A percentile compares a stretch with the other conserved stretches of the same genome.
Conservation (phyloP, 2,113 vertebrate species). For the Agapornis roseicollis region DNA sequence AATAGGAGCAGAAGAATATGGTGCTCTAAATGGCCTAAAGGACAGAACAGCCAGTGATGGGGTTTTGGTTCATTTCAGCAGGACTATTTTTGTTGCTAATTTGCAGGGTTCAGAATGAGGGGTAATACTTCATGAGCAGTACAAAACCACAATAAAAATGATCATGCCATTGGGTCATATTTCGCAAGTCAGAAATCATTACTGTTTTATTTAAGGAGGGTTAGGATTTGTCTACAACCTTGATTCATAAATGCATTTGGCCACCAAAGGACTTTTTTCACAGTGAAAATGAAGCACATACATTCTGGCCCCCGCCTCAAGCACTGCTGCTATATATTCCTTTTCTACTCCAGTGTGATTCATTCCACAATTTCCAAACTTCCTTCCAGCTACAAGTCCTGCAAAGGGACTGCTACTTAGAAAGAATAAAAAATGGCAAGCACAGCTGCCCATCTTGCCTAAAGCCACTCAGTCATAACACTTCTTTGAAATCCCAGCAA, state of each 20-base stretch:
- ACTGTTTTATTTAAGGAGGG: neutral
- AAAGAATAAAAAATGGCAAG: neutral
- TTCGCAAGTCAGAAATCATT: neutral
- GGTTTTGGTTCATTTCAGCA: neutral
- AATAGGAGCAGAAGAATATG: neutral
- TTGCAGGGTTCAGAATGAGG: neutral
- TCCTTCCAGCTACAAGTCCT: neutral
- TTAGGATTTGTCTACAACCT: neutral
- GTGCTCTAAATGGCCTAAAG: neutral
- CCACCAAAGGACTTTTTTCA: neutral
- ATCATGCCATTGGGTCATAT: accelerated
- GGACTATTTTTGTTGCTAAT: neutral
- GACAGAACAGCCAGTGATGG: neutral
- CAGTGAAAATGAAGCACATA: neutral
- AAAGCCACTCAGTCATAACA: neutral
- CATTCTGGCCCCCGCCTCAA: neutral
- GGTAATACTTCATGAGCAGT: neutral
- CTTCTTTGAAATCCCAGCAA: neutral
- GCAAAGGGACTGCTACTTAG: neutral
- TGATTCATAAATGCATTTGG: neutral
- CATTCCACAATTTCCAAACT: neutral
- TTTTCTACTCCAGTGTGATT: neutral
- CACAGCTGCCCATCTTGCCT: neutral
- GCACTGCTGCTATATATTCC: neutral
- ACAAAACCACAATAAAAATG: neutral